Evolutionary conservation across 2,888 invertebrate genomes (phyloP).

Genomic region (Apoda limacodes): DNA sequence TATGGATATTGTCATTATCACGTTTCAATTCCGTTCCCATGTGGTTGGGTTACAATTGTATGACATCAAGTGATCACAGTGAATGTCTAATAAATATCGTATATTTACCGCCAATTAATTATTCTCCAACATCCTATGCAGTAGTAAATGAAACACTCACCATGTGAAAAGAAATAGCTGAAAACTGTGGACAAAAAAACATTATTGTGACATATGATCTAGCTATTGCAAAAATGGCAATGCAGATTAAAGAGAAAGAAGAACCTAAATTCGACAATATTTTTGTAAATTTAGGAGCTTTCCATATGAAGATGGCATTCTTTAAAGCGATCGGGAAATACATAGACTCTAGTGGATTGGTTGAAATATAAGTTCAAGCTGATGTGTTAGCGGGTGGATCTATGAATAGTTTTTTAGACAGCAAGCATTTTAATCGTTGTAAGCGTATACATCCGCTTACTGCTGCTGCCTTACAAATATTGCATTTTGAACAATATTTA

Average conservation of each 20-base stretch:
- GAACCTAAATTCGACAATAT: slow-evolving; percentile 20
- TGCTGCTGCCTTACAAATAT: slow-evolving; percentile 23
- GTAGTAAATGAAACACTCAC: slow-evolving; percentile 25
- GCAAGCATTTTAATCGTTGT: slow-evolving; percentile 34
- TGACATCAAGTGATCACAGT: slow-evolving; percentile 2
- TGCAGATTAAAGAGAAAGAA: slow-evolving; percentile 19
- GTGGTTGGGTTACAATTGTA: slow-evolving; percentile 13
- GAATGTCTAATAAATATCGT: slow-evolving; percentile 11
- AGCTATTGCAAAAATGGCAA: slow-evolving; percentile 21
- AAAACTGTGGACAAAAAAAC: slow-evolving; percentile 12
- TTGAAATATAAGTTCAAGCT: slow-evolving; percentile 25
- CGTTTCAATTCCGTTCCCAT: too few species aligned
- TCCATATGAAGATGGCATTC: slow-evolving; percentile 27
- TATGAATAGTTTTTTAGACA: slow-evolving; percentile 25
- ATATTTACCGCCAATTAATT: slow-evolving; percentile 25
- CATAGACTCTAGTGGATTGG: slow-evolving; percentile 28
- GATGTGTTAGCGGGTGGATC: slow-evolving; percentile 28
- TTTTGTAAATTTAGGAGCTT: slow-evolving; percentile 28
- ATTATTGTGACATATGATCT: slow-evolving; percentile 24
- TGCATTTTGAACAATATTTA: slow-evolving; percentile 29
- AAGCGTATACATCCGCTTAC: slow-evolving; percentile 28
- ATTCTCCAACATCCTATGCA: slow-evolving; percentile 22
- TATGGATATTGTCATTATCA: too few species aligned
- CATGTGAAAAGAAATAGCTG: slow-evolving; percentile 17
- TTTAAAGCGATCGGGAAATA: slow-evolving; percentile 31